phyloP scores from a whole-genome alignment of 2,797 vertebrate species.

The Ciconia nigra region DNA sequence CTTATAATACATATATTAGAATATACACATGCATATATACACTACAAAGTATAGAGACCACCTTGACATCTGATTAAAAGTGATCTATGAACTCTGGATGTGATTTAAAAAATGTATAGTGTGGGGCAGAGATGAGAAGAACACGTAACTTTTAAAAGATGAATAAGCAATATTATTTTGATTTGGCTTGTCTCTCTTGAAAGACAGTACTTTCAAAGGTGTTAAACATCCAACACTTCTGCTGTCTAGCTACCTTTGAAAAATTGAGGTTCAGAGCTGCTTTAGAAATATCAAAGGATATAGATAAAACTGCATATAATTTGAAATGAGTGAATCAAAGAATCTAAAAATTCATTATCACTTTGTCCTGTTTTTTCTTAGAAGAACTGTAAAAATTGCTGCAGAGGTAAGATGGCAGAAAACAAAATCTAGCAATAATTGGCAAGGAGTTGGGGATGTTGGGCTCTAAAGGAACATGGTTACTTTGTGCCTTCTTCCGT shows the following conservation, averaged over 20 bases:
- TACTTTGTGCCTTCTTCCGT: neutral
- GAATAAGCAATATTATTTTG: conserved; percentile 22
- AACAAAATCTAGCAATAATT: neutral
- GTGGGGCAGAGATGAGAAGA: neutral
- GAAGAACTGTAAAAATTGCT: neutral
- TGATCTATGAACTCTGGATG: neutral
- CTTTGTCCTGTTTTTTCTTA: neutral
- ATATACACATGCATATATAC: neutral
- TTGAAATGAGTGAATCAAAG: conserved; percentile 18
- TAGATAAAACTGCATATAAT: conserved; percentile 36
- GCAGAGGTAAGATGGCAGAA: neutral
- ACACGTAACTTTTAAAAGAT: neutral
- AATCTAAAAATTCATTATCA: conserved; percentile 31
- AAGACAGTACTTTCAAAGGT: conserved; percentile 20
- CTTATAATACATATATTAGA: neutral
- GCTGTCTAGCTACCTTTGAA: conserved; percentile 29
- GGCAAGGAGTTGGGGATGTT: neutral
- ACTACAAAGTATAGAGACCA: neutral
- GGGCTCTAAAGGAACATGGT: neutral
- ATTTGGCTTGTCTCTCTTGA: neutral
- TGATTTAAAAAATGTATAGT: neutral
- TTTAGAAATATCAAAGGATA: conserved; percentile 38
- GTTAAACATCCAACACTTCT: conserved; percentile 6
- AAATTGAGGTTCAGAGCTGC: neutral
- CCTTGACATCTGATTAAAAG: neutral